Conservation (phyloP, 2,888 invertebrate species). For the Aphrophora alni region DNA sequence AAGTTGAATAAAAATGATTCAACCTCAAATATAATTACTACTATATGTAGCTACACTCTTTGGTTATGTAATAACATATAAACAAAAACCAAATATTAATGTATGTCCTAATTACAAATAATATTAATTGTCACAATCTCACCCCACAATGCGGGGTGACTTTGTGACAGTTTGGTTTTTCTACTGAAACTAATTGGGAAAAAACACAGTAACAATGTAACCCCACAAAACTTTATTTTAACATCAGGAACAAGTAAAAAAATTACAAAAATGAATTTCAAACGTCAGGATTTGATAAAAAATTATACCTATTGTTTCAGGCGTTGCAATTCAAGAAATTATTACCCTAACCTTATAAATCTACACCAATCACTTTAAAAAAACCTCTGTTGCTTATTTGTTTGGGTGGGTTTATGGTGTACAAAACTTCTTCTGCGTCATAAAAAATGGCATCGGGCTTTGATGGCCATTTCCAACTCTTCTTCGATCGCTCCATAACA, state of each 20-base stretch:
- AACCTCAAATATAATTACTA: background rate
- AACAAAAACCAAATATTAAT: background rate
- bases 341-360: background rate
- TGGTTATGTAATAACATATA: background rate
- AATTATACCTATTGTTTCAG: background rate
- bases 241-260: background rate
- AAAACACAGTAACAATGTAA: constrained; percentile 53
- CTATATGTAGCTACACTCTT: background rate
- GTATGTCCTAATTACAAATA: background rate
- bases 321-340: background rate
- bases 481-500: background rate
- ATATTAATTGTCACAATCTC: too few relatives aligned
- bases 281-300: background rate
- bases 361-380: background rate
- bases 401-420: background rate
- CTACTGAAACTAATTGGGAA: constrained; percentile 52
- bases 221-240: background rate
- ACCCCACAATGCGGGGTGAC: too few relatives aligned
- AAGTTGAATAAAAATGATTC: background rate
- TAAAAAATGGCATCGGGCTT: background rate
- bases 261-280: background rate
- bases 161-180: background rate
- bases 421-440: background rate
- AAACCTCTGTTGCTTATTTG: background rate
- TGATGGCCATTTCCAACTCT: background rate